Conservation (phyloP, 2,888 invertebrate genomes). For the Cosmopolites sordidus region DNA sequence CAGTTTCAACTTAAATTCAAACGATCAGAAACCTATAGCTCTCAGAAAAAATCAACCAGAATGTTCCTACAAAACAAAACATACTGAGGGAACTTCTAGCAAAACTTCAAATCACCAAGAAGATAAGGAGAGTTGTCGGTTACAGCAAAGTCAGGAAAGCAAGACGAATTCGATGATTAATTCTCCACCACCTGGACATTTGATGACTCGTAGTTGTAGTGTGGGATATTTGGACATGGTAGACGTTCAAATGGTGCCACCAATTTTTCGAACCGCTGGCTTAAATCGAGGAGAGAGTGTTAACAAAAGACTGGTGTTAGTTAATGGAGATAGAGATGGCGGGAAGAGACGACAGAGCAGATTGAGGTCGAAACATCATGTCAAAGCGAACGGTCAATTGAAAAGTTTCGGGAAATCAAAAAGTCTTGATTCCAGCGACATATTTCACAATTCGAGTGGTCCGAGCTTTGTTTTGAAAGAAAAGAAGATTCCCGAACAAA, state of each 20-base stretch:
- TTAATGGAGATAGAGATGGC: slow-evolving; percentile 53
- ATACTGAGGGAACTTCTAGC: slow-evolving; percentile 8
- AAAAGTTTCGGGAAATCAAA: slow-evolving; percentile 71
- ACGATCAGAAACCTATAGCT: slow-evolving; percentile 52
- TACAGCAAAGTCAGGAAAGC: neutral
- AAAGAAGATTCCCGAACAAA: slow-evolving; percentile 39
- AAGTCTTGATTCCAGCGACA: slow-evolving; percentile 80
- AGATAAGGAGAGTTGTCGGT: neutral
- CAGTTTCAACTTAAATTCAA: slow-evolving; percentile 56
- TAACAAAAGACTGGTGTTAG: slow-evolving; percentile 52
- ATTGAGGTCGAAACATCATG: slow-evolving; percentile 30
- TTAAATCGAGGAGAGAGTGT: slow-evolving; percentile 46
- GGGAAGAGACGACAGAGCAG: slow-evolving; percentile 34
- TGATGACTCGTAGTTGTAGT: slow-evolving; percentile 74
- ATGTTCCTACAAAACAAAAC: slow-evolving; percentile 12
- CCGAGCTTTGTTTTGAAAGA: slow-evolving; percentile 37
- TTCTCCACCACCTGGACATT: slow-evolving; percentile 30
- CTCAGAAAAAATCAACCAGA: slow-evolving; percentile 52
- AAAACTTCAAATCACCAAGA: neutral
- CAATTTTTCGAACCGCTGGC: slow-evolving; percentile 67
- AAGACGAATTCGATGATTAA: too few relatives aligned
- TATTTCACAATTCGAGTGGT: slow-evolving; percentile 50
- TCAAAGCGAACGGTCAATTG: slow-evolving; percentile 40
- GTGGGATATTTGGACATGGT: slow-evolving; percentile 83
- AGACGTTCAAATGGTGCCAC: slow-evolving; percentile 69